Conservation (phyloP, 2,888 invertebrate species). For the Notodromas monacha region DNA sequence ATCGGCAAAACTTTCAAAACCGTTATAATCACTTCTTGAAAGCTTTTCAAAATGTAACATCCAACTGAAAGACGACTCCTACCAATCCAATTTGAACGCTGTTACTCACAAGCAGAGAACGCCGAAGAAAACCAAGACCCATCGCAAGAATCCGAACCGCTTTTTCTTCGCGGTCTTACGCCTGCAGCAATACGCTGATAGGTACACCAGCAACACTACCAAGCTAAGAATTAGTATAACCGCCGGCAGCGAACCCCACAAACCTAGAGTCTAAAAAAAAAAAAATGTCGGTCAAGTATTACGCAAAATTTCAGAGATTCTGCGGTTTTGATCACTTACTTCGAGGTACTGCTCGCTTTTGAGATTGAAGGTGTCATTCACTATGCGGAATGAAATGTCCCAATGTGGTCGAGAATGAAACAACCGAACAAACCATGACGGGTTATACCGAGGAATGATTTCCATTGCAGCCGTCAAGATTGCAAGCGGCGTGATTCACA, state of each 20-base stretch:
- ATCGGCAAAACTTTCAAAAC: too few species aligned
- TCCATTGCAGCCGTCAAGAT: too few species aligned
- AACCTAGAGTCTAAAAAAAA: neutral
- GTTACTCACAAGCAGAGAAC: constrained; percentile 1
- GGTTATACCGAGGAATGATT: too few species aligned
- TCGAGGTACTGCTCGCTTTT: neutral
- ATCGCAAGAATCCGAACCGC: neutral
- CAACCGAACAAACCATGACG: too few species aligned
- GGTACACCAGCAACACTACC: neutral
- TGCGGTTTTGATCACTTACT: too few species aligned
- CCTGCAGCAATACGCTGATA: neutral
- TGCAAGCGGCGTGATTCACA: too few species aligned
- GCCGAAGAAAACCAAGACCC: neutral
- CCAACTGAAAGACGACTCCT: too few species aligned
- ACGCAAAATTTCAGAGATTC: too few species aligned
- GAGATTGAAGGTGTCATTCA: constrained; percentile 1
- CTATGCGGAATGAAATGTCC: neutral
- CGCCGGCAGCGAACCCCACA: neutral
- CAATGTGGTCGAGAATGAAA: neutral
- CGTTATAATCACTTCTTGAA: too few species aligned
- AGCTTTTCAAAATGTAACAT: too few species aligned
- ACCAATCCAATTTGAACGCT: too few species aligned
- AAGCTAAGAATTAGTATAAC: neutral
- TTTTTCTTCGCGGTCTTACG: neutral
- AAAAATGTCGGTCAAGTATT: too few species aligned